These are phyloP conservation scores for Drosophila suboccidentalis DNA, from an alignment of 2,888 invertebrate species.

Conservation along the genomic window DNA sequence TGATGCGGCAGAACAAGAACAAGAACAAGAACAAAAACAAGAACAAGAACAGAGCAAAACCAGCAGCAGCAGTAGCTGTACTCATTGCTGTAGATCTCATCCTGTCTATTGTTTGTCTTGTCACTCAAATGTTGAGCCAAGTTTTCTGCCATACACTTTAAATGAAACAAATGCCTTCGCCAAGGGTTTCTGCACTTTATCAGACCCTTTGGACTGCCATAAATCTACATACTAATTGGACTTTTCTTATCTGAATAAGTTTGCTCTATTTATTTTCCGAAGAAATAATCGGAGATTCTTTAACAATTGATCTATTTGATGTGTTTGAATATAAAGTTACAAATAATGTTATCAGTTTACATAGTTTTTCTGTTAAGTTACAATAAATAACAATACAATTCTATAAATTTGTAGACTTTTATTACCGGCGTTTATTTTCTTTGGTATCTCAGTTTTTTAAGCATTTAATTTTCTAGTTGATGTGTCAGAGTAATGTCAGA, in stretches of 20 bases:
- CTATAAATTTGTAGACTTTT: background rate
- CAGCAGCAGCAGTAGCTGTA: slow-evolving; percentile 19
- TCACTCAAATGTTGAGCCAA: slow-evolving; percentile 62
- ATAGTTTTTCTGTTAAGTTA: background rate
- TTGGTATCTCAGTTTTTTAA: background rate
- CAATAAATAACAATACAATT: background rate
- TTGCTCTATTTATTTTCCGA: slow-evolving; percentile 16
- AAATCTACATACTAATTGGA: slow-evolving; percentile 33
- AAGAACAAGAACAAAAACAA: slow-evolving; percentile 27
- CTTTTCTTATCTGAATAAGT: slow-evolving; percentile 18
- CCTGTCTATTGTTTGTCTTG: slow-evolving; percentile 71
- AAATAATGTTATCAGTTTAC: background rate
- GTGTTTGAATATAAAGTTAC: background rate
- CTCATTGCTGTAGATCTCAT: slow-evolving; percentile 30
- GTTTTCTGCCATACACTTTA: slow-evolving; percentile 58
- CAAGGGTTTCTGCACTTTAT: slow-evolving; percentile 46
- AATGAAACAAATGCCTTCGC: slow-evolving; percentile 50
- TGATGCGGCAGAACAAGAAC: slow-evolving; percentile 41
- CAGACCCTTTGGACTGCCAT: slow-evolving; percentile 42
- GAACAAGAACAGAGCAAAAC: slow-evolving; percentile 2
- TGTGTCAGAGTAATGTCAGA: background rate
- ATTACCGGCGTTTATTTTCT: background rate
- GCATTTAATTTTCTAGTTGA: background rate
- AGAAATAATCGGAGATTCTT: background rate
- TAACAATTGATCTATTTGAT: slow-evolving; percentile 14